Evolutionary conservation across 2,888 invertebrate genomes (phyloP), one percentile per base, ranked within the genome.

Genomic region (Scaptomyza reducta): DNA sequence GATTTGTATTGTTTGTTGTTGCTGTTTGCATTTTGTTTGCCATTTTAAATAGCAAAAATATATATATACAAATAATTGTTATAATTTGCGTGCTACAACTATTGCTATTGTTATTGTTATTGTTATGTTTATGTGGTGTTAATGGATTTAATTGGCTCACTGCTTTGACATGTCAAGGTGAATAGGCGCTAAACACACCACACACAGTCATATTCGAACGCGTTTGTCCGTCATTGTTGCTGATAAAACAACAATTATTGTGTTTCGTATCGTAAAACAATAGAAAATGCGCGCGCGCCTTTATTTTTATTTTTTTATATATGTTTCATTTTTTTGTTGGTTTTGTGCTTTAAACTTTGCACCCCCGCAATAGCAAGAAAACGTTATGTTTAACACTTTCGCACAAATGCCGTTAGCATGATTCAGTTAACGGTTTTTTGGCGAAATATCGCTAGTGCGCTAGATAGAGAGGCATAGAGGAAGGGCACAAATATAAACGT

Each of bases 81-180:
- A 62, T 78, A 72, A 70, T 82, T 75, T 64, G 60, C 79, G 79
- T 69, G 74, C 29, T 40, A 11, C 10, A 60, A 61, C 40, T 50
- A 60, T 60, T 69, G 42, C 31, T 50, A 60, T 60, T 69, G 42
- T 44, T 69, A 40, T 50, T 64, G 67, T 61, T 77, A 35, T 47
- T 35, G 27, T 57, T 51, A 27, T 51, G 53, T 51, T 67, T 71
- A 35, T 62, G 54, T 54, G 56, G 54, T 58, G 68, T 58, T 77
- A 81, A 81, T 84, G 70, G 59, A 69, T 85, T 78, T 81, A 85
- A 81, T 77, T 75, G 70, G 71, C 60, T 72, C 40, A 47, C 53
- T 47, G 61, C 65, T 57, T 50, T 69, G 81, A 82, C 84, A 83
- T 83, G 84, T 86, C 80, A 82, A 86, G 81, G 81, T 82, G 74